A percentile compares a stretch with the other conserved stretches of the same genome.
Evolutionary conservation across 2,888 invertebrate genomes (phyloP).

Genomic region (Rhabditoides inermis): DNA sequence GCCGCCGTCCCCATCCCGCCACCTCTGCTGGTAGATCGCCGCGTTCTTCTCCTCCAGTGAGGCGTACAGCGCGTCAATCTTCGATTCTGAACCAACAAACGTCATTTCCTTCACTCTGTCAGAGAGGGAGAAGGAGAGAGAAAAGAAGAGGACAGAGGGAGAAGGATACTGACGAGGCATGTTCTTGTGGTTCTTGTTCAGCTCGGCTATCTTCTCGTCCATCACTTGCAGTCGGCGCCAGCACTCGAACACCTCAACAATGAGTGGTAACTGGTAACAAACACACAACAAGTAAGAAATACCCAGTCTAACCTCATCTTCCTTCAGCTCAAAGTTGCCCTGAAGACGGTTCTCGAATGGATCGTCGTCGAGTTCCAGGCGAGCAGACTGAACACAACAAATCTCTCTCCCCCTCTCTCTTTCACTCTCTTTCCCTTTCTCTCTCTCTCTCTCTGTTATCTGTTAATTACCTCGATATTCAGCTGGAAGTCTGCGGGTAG

Average conservation of each 20-base stretch:
- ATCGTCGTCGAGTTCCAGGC: slow-evolving; percentile 89
- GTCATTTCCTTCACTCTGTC: not conserved
- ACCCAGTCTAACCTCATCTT: slow-evolving; percentile 73
- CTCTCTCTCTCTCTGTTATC: not conserved
- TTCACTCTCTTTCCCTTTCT: no score
- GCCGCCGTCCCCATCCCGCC: no score
- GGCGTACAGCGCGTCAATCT: slow-evolving; percentile 73
- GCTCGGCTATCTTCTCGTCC: slow-evolving; percentile 73
- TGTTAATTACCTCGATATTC: slow-evolving; percentile 62
- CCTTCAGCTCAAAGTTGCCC: slow-evolving; percentile 85
- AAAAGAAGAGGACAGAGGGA: not conserved
- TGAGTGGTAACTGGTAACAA: not conserved
- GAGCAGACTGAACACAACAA: slow-evolving; percentile 65
- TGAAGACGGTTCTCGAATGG: slow-evolving; percentile 77
- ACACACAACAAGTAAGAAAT: not conserved
- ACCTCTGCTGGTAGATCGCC: slow-evolving; percentile 84
- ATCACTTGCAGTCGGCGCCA: slow-evolving; percentile 78
- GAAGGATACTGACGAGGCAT: slow-evolving; percentile 59
- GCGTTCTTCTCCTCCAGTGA: slow-evolving; percentile 81
- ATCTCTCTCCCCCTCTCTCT: no score
- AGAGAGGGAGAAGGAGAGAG: not conserved
- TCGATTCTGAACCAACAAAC: slow-evolving; percentile 51
- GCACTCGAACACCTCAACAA: slow-evolving; percentile 69
- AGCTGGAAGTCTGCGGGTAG: slow-evolving; percentile 82
- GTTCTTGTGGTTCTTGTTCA: slow-evolving; percentile 72